Conservation (phyloP, 2,797 vertebrate species). For the Gallinago stenura region DNA sequence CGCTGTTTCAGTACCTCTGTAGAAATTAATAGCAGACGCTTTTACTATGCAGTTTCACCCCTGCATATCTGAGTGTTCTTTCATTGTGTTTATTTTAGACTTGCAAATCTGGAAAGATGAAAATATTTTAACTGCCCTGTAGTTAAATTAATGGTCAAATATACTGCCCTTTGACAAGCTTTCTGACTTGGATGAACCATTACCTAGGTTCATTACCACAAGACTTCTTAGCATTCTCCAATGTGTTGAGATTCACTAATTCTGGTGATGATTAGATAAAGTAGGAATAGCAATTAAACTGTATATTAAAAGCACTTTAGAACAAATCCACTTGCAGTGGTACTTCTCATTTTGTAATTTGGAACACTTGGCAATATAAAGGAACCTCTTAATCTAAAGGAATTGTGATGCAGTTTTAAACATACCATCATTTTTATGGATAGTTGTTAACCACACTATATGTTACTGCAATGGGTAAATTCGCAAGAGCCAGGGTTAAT, state of each 20-base stretch:
- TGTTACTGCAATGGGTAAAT: constrained; percentile 51
- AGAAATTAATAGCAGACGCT: constrained; percentile 29
- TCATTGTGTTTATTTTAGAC: constrained; percentile 26
- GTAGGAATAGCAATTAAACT: constrained; percentile 69
- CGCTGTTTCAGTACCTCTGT: constrained; percentile 47
- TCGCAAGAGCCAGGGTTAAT: constrained; percentile 62
- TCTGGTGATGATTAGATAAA: constrained; percentile 67
- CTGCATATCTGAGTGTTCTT: neutral
- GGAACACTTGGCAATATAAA: constrained; percentile 46
- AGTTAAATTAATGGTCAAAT: constrained; percentile 49
- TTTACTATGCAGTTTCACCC: constrained; percentile 31
- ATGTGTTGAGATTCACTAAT: constrained; percentile 71
- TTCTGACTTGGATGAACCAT: constrained; percentile 55
- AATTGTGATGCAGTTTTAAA: constrained; percentile 70
- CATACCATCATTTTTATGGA: constrained; percentile 69
- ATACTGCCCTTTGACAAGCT: constrained; percentile 41
- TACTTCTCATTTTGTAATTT: constrained; percentile 56
- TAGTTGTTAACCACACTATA: constrained; percentile 6
- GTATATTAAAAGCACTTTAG: constrained; percentile 72
- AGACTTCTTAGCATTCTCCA: constrained; percentile 61
- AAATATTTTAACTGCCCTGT: constrained; percentile 46
- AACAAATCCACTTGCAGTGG: constrained; percentile 47
- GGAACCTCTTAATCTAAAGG: constrained; percentile 65
- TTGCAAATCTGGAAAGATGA: neutral
- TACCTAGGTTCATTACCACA: constrained; percentile 58